phyloP scores from a whole-genome alignment of 53 echinoderm and acorn worm genomes.

The Temnopleurus reevesii region DNA sequence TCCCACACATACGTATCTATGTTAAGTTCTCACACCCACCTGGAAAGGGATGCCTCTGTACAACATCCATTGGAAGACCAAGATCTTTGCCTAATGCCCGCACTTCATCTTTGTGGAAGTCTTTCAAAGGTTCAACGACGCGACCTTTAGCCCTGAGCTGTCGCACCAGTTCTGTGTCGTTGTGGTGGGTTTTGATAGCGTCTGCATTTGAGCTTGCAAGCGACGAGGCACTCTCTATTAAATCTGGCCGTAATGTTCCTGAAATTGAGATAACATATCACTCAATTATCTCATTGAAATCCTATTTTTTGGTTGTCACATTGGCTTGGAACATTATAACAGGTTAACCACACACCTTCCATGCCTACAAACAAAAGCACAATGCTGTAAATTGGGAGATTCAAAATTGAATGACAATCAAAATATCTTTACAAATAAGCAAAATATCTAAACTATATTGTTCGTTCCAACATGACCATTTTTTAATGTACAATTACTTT shows the following conservation, averaged over 20 bases:
- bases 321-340: too few relatives aligned
- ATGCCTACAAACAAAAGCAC: too few relatives aligned
- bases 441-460: too few relatives aligned
- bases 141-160: conserved; percentile 80
- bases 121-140: conserved; percentile 95
- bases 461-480: too few relatives aligned
- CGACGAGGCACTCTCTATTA: conserved; percentile 95
- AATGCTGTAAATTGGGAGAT: too few relatives aligned
- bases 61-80: conserved; percentile 87
- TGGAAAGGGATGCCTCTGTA: conserved; percentile 98
- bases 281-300: too few relatives aligned
- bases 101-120: conserved; percentile 98
- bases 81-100: conserved; percentile 85
- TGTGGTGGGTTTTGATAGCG: conserved; percentile 97
- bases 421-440: too few relatives aligned
- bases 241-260: conserved; percentile 93
- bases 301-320: too few relatives aligned
- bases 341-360: too few relatives aligned
- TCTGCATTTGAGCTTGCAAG: conserved; percentile 92
- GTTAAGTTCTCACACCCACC: conserved; percentile 54
- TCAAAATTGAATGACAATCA: too few relatives aligned
- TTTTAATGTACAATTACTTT: too few relatives aligned
- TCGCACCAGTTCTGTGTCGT: conserved; percentile 87
- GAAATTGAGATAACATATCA: not conserved
- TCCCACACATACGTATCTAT: not conserved